A percentile compares a stretch with the other conserved stretches of the same genome.
Evolutionary conservation across 2,888 invertebrate genomes (phyloP).

Genomic region (Therioaphis trifolii): DNA sequence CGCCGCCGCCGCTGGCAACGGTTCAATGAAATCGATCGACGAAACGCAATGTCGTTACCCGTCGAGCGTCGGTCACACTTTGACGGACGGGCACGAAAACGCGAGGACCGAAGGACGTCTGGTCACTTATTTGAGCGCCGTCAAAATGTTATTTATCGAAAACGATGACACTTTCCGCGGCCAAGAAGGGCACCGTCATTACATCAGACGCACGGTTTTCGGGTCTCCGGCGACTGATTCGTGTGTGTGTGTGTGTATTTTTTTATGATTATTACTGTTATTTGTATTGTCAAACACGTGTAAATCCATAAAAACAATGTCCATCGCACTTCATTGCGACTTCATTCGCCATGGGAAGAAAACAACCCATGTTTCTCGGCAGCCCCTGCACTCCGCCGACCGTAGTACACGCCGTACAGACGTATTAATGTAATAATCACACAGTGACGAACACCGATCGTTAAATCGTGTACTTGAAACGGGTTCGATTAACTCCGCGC

Average conservation of each 20-base stretch:
- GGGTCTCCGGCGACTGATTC: no score
- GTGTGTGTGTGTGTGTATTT: no score
- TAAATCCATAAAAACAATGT: neutral
- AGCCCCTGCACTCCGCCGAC: neutral
- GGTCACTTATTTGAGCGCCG: neutral
- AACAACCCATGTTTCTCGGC: neutral
- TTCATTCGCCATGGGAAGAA: neutral
- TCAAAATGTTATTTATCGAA: slow-evolving; percentile 11
- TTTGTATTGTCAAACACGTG: neutral
- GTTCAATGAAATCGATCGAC: slow-evolving; percentile 19
- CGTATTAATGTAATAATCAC: neutral
- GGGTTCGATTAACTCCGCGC: neutral
- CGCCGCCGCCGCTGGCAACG: neutral
- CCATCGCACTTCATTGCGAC: neutral
- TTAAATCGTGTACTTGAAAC: slow-evolving; percentile 29
- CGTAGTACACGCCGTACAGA: neutral
- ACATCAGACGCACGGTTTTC: neutral
- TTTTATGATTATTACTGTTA: no score
- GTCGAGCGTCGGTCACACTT: neutral
- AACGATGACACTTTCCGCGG: slow-evolving; percentile 8
- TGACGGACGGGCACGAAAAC: slow-evolving; percentile 21
- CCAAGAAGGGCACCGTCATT: no score
- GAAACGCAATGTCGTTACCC: neutral
- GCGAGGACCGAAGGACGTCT: slow-evolving; percentile 45
- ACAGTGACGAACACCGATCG: neutral